These are phyloP conservation scores for Turritopsis dohrnii DNA, from an alignment of 30 jellyfish, hydroid and myxozoan species.

Conservation along the genomic window DNA sequence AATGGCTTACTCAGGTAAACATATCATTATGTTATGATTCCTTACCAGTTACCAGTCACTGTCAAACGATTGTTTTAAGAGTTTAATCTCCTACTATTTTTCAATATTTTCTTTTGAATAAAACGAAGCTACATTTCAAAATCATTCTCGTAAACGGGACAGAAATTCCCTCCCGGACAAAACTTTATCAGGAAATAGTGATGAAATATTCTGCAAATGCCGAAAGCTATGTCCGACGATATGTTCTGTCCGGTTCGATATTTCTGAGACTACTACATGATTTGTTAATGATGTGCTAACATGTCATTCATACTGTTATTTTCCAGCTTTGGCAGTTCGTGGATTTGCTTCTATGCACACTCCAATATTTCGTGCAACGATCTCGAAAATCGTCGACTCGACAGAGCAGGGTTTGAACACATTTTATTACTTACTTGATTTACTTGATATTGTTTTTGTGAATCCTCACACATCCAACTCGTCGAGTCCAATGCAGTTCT, in stretches of 20 bases:
- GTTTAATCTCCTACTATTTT: background rate
- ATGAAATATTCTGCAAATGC: too few species aligned
- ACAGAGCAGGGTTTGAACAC: slow-evolving; percentile 63
- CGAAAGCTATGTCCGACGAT: background rate
- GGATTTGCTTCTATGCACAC: background rate
- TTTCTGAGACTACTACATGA: too few species aligned
- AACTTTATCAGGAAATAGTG: too few species aligned
- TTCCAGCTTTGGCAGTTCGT: background rate
- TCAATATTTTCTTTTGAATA: too few species aligned
- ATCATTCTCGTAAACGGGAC: too few species aligned
- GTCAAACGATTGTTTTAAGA: background rate
- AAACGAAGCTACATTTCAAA: too few species aligned
- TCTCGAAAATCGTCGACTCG: slow-evolving; percentile 57
- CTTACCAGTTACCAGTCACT: background rate
- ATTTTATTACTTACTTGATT: background rate
- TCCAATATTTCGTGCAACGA: slow-evolving; percentile 54
- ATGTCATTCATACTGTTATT: background rate
- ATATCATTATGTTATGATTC: background rate
- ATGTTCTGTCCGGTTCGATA: background rate
- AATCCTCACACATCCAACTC: too few species aligned
- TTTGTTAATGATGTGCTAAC: too few species aligned
- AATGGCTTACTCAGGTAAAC: background rate
- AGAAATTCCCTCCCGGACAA: too few species aligned
- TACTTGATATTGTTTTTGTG: too few species aligned
- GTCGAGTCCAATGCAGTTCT: too few species aligned